These are phyloP conservation scores for Monochamus saltuarius DNA, from an alignment of 1,140 invertebrate genomes.

Conservation along the genomic window DNA sequence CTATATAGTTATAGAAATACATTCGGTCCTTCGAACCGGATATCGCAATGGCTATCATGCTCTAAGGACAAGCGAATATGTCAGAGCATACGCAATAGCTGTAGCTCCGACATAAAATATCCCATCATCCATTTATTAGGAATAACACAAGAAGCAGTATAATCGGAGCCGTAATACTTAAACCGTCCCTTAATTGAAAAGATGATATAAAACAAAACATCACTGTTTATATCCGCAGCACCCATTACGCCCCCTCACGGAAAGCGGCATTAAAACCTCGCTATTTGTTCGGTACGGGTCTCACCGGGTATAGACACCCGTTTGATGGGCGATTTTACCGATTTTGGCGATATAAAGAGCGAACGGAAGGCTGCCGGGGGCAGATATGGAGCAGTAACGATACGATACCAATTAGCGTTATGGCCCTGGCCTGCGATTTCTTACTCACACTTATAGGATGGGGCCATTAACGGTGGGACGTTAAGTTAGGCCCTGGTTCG, in stretches of 20 bases:
- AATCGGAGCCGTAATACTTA: background rate
- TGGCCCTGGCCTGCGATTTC: constrained; percentile 20
- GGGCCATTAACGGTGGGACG: constrained; percentile 18
- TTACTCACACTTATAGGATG: constrained; percentile 22
- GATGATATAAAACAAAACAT: constrained; percentile 17
- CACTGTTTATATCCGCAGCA: background rate
- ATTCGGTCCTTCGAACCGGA: too few relatives aligned
- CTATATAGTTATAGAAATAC: too few relatives aligned
- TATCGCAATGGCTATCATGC: too few relatives aligned
- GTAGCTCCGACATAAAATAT: too few relatives aligned
- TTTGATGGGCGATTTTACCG: constrained; percentile 24
- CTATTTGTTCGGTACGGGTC: background rate
- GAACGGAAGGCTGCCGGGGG: constrained; percentile 8
- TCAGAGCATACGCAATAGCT: too few relatives aligned
- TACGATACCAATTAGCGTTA: constrained; percentile 22
- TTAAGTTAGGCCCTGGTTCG: constrained; percentile 16
- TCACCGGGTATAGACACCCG: constrained; percentile 21
- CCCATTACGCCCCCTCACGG: constrained; percentile 10
- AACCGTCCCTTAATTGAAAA: constrained; percentile 17
- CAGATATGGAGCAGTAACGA: constrained; percentile 21
- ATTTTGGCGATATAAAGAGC: constrained; percentile 9
- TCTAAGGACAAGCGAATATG: too few relatives aligned
- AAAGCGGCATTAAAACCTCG: constrained; percentile 12
- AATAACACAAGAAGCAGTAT: too few relatives aligned
- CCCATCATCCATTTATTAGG: too few relatives aligned